Conservation (phyloP, 2,888 invertebrate genomes). For the Anthrax anthrax region DNA sequence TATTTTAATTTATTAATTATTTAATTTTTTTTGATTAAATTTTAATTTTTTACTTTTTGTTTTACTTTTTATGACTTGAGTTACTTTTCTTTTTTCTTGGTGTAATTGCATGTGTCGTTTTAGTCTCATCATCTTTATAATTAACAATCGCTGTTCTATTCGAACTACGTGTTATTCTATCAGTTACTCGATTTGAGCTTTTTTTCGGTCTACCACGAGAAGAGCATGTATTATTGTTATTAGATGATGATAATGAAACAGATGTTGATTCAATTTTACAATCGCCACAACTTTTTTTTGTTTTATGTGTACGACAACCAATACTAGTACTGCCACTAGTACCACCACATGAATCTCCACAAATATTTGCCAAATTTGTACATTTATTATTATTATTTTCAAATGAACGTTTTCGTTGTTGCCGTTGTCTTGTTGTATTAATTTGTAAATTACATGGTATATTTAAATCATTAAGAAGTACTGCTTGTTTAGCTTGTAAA, state of each 20-base stretch:
- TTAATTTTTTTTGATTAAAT: no score
- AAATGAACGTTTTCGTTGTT: neutral
- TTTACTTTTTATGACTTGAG: slow-evolving; percentile 2
- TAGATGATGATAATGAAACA: neutral
- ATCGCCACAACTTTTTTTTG: neutral
- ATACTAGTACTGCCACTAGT: no score
- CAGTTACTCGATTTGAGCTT: neutral
- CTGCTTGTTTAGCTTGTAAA: slow-evolving; percentile 13
- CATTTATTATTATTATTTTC: neutral
- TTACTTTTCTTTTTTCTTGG: slow-evolving; percentile 5
- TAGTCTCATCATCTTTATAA: slow-evolving; percentile 5
- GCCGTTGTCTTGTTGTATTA: neutral
- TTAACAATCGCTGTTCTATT: slow-evolving; percentile 2
- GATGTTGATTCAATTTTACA: neutral
- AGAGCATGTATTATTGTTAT: neutral
- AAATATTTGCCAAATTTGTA: neutral
- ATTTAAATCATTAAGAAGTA: slow-evolving; percentile 4
- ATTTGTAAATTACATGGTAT: neutral
- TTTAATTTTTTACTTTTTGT: no score
- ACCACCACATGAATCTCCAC: no score
- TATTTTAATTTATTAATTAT: neutral
- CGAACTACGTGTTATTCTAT: slow-evolving; percentile 7
- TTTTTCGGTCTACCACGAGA: slow-evolving; percentile 1
- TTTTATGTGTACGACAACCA: neutral
- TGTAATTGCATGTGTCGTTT: neutral